phyloP scores from a whole-genome alignment of 2,888 invertebrate species.

The Lasioglossum calceatum region DNA sequence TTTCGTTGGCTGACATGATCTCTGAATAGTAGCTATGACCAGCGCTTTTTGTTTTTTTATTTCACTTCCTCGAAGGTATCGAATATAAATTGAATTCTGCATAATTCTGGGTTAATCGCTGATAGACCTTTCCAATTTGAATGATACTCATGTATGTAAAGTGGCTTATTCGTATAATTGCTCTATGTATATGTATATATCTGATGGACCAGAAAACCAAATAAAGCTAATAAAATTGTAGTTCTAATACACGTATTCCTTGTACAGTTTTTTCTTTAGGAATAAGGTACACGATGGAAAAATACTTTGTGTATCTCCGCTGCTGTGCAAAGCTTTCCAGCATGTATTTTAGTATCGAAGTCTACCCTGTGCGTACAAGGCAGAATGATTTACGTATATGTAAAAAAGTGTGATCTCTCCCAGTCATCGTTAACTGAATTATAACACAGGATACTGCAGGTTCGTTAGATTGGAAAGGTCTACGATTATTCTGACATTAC shows the following conservation, averaged over 20 bases:
- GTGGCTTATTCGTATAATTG: slow-evolving; percentile 42
- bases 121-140: slow-evolving; percentile 73
- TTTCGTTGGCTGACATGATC: slow-evolving; percentile 51
- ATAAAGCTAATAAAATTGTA: slow-evolving; percentile 65
- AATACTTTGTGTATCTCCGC: slow-evolving; percentile 47
- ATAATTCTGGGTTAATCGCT: slow-evolving; percentile 56
- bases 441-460: slow-evolving; percentile 44
- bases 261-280: slow-evolving; percentile 45
- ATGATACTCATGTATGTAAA: slow-evolving; percentile 48
- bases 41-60: slow-evolving; percentile 28
- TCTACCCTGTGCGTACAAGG: slow-evolving; percentile 47
- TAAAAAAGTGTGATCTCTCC: slow-evolving; percentile 55
- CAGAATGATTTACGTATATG: slow-evolving; percentile 41
- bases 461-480: slow-evolving; percentile 71
- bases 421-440: slow-evolving; percentile 51
- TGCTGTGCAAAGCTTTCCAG: slow-evolving; percentile 47
- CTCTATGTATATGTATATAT: slow-evolving; percentile 45
- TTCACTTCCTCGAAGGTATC: slow-evolving; percentile 61
- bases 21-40: slow-evolving; percentile 63
- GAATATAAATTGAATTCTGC: slow-evolving; percentile 61
- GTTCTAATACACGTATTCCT: slow-evolving; percentile 50
- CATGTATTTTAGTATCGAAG: slow-evolving; percentile 51
- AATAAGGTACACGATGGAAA: slow-evolving; percentile 43
- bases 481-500: slow-evolving; percentile 59
- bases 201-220: slow-evolving; percentile 55